phyloP scores from a whole-genome alignment of 2,888 invertebrate genomes.

The Tryphoninae sp. region DNA sequence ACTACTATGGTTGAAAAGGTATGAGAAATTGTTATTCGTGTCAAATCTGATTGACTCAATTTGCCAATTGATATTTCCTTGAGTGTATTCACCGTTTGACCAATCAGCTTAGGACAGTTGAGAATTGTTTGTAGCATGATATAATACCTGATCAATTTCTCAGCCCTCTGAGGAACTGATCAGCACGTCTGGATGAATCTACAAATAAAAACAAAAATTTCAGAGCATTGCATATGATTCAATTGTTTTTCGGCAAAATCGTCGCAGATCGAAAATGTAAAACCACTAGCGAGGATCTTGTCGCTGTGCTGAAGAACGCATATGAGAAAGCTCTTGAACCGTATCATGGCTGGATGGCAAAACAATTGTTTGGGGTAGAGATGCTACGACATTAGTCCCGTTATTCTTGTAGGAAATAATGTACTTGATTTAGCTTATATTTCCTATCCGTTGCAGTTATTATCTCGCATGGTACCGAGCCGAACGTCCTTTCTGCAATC shows the following conservation, averaged over 20 bases:
- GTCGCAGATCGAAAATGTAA: constrained; percentile 82
- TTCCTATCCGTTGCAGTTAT: constrained; percentile 81
- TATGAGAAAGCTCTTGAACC: constrained; percentile 88
- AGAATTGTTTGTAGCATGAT: too few species aligned
- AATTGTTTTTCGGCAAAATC: constrained; percentile 84
- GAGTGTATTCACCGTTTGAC: too few species aligned
- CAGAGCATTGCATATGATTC: constrained; percentile 86
- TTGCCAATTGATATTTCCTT: too few species aligned
- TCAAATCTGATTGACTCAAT: not conserved
- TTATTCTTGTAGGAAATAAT: constrained; percentile 14
- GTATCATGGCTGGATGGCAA: constrained; percentile 90
- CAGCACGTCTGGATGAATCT: too few species aligned
- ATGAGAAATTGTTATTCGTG: constrained; percentile 52
- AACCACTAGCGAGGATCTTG: constrained; percentile 83
- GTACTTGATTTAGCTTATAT: not conserved
- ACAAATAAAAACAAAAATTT: constrained; percentile 64
- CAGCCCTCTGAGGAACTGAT: too few species aligned
- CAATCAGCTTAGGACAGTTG: too few species aligned
- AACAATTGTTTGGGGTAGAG: constrained; percentile 87
- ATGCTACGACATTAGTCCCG: not conserved
- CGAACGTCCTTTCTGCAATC: constrained; percentile 83
- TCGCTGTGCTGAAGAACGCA: constrained; percentile 85
- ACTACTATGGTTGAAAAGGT: constrained; percentile 90
- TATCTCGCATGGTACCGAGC: constrained; percentile 86
- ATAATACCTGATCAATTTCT: too few species aligned